Conservation (phyloP, 2,888 invertebrate genomes). For the Macaria liturata region DNA sequence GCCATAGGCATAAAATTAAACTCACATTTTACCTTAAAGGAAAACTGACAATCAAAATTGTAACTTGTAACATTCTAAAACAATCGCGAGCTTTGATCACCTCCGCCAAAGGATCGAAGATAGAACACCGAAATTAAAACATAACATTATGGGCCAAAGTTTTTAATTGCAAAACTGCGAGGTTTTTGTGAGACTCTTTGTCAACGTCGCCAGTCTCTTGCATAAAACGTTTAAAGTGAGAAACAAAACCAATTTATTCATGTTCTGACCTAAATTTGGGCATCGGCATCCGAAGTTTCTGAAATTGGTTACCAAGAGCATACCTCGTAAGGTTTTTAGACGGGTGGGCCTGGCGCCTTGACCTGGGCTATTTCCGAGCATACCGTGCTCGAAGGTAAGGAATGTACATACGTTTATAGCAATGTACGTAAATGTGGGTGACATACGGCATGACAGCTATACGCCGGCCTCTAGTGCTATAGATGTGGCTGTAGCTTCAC, state of each 20-base stretch:
- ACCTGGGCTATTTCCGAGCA: conserved; percentile 34
- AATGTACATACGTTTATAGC: conserved; percentile 29
- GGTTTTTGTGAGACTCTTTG: conserved; percentile 20
- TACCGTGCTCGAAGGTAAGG: conserved; percentile 32
- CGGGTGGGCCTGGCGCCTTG: conserved; percentile 27
- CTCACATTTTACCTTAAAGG: neutral
- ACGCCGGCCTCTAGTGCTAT: no score
- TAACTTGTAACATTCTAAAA: conserved; percentile 5
- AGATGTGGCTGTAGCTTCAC: no score
- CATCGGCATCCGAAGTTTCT: conserved; percentile 18
- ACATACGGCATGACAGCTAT: conserved; percentile 7
- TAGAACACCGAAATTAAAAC: conserved; percentile 27
- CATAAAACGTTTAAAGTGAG: conserved; percentile 29
- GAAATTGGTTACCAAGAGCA: conserved; percentile 21
- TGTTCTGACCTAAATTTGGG: conserved; percentile 31
- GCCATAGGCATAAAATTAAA: no score
- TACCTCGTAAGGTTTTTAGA: conserved; percentile 22
- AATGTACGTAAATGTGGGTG: conserved; percentile 24
- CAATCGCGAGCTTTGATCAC: conserved; percentile 10
- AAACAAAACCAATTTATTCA: conserved; percentile 35
- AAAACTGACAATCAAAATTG: neutral
- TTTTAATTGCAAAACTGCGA: conserved; percentile 27
- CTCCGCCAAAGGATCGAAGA: conserved; percentile 14
- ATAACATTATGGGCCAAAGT: conserved; percentile 23
- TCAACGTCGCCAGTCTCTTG: conserved; percentile 24